Conservation (phyloP, 2,888 invertebrate species). For the Punctoribates punctum region DNA sequence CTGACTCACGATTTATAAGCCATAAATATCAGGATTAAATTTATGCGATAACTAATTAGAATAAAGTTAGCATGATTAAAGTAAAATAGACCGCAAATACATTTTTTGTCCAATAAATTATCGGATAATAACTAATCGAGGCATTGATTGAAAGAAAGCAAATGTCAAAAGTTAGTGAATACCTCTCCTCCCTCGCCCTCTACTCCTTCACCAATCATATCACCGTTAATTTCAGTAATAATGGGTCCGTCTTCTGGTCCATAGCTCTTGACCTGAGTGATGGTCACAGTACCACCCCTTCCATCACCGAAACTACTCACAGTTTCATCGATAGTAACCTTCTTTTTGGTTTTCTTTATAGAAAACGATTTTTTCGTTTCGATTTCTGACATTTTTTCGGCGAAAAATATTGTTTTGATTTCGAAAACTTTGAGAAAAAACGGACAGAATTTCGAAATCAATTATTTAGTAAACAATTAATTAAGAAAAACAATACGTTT, state of each 20-base stretch:
- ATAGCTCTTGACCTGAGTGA: not conserved
- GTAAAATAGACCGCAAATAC: too few species aligned
- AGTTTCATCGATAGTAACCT: not conserved
- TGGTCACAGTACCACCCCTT: constrained; percentile 11
- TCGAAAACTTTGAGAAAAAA: not conserved
- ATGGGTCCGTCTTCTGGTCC: constrained; percentile 8
- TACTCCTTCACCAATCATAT: not conserved
- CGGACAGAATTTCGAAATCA: not conserved
- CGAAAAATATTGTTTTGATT: not conserved
- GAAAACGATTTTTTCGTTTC: constrained; percentile 16
- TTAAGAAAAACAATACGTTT: not conserved
- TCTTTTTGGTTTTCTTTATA: constrained; percentile 24
- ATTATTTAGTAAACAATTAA: not conserved
- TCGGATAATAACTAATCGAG: too few species aligned
- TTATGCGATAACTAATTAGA: too few species aligned
- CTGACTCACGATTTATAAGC: not conserved
- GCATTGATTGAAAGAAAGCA: too few species aligned
- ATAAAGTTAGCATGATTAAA: too few species aligned
- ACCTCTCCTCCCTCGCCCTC: not conserved
- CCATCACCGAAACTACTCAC: constrained; percentile 8
- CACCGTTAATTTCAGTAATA: not conserved
- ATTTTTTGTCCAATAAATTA: too few species aligned
- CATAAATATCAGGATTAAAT: not conserved
- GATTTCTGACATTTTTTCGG: not conserved
- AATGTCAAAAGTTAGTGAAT: not conserved